phyloP scores from a whole-genome alignment of 37 sponge, comb jelly and placozoan species.

The Haliclona indistincta region DNA sequence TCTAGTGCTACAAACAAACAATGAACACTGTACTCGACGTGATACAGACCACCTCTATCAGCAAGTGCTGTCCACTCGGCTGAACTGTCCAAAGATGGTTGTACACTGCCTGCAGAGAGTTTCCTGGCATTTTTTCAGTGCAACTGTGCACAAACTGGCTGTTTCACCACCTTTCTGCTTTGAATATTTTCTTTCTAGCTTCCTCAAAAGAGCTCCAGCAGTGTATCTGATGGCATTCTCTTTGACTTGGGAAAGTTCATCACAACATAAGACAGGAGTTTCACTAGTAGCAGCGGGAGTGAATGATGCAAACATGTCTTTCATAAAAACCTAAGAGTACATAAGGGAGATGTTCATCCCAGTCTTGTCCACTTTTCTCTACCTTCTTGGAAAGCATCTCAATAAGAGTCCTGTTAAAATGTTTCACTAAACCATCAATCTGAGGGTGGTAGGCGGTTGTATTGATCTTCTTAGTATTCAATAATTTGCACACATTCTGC shows the following conservation, averaged over 20 bases:
- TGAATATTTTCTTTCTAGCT: too few relatives aligned
- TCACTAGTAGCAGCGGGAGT: slow-evolving; percentile 22
- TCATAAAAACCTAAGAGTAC: slow-evolving; percentile 35
- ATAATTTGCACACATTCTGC: slow-evolving; percentile 1
- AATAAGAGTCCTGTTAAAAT: slow-evolving; percentile 25
- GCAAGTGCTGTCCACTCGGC: background rate
- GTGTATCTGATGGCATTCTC: too few relatives aligned
- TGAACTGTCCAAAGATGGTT: too few relatives aligned
- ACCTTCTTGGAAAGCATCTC: slow-evolving; percentile 34
- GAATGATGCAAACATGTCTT: too few relatives aligned
- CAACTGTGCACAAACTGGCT: background rate
- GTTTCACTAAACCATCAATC: too few relatives aligned
- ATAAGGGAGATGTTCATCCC: slow-evolving; percentile 22
- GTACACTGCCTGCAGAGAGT: background rate
- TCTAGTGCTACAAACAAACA: background rate
- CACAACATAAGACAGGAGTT: slow-evolving; percentile 24
- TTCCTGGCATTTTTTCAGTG: background rate
- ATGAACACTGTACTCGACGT: background rate
- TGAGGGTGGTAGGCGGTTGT: too few relatives aligned
- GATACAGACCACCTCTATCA: background rate
- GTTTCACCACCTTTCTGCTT: too few relatives aligned
- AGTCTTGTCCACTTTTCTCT: slow-evolving; percentile 5
- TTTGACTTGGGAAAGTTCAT: too few relatives aligned
- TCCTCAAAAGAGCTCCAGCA: too few relatives aligned
- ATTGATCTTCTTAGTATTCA: too few relatives aligned